Evolutionary conservation across 2,888 invertebrate species (phyloP), one percentile per base, ranked within the genome.

Genomic region (Nomada hirtipes): DNA sequence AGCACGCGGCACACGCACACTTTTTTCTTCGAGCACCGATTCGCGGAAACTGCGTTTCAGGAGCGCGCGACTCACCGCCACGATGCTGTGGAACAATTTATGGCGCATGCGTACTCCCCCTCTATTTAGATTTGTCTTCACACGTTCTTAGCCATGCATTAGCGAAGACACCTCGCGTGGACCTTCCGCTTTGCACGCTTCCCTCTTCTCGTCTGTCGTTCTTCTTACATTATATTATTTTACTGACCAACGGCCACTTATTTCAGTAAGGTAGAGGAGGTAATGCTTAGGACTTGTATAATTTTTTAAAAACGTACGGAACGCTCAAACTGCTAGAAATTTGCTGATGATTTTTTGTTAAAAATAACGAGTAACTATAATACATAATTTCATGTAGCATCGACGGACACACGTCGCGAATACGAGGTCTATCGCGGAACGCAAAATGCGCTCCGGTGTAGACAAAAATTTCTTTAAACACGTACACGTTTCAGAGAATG

Each of bases 31-130:
- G 85, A 89, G 89, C 91, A 91, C 89, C 90, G 92, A 91, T 91
- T 92, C 91, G 91, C 92, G 92, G 92, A 93, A 93, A 93, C 93
- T 93, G 93, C 93, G 93, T 91, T 91, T 90, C 91, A 91, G 90
- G 88, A 91, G 89, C 90, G 87, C 88, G 89, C 89, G 84, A 79
- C 77, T 26, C 72, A 76, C 83, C 78, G 79, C 75, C 60, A 57
- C 80, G 80, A 82, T 88, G 82, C 76, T 64, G 52, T 74, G 61
- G 70, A 76, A 52, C 59, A 69, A 81, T 76, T 70, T 68, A 69
- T 64, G 79, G 90, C 91, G 92, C 92, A 91, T 86, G 91, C 92
- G 91, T 90, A 82, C 72, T 86, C 72, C 80, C 79, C 57, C 77
- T 79, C 79, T 59, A 42, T 65, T 75, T 61, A 64, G 61, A 81